These are phyloP conservation scores for Trichopoda pennipes DNA, from an alignment of 2,888 invertebrate species.

Conservation along the genomic window DNA sequence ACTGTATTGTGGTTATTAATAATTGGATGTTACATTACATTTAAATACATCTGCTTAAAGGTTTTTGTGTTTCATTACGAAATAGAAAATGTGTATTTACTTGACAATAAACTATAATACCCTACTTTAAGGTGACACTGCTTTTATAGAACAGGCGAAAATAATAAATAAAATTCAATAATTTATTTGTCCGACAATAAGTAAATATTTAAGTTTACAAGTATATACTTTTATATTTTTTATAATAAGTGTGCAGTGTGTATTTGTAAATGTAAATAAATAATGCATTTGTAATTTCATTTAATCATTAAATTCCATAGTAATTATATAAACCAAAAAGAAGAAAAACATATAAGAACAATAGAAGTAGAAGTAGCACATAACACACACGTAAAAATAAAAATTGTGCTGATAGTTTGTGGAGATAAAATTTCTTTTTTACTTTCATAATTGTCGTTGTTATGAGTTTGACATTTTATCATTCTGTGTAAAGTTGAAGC, in stretches of 20 bases:
- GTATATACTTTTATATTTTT: not conserved
- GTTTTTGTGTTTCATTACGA: too few relatives aligned
- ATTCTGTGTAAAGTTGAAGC: constrained; percentile 13
- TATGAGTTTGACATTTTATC: constrained; percentile 42
- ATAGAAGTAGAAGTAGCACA: not conserved
- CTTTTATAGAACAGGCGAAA: not conserved
- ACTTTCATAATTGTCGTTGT: not conserved
- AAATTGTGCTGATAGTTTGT: not conserved
- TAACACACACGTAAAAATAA: not conserved
- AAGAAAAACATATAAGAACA: too few relatives aligned
- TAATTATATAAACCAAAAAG: not conserved
- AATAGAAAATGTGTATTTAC: not conserved
- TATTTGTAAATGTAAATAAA: constrained; percentile 1
- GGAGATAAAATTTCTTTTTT: not conserved
- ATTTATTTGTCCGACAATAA: constrained; percentile 25
- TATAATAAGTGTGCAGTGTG: not conserved
- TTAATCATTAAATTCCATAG: constrained; percentile 28
- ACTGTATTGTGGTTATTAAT: too few relatives aligned
- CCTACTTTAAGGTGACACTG: not conserved
- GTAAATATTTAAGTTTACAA: constrained; percentile 20
- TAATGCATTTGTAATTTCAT: constrained; percentile 47
- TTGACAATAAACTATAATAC: constrained; percentile 14
- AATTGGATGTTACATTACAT: too few relatives aligned
- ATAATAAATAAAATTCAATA: constrained; percentile 30
- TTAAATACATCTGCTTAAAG: too few relatives aligned